Conservation (phyloP, 2,797 vertebrate species). For the Spinus olivaceus region DNA sequence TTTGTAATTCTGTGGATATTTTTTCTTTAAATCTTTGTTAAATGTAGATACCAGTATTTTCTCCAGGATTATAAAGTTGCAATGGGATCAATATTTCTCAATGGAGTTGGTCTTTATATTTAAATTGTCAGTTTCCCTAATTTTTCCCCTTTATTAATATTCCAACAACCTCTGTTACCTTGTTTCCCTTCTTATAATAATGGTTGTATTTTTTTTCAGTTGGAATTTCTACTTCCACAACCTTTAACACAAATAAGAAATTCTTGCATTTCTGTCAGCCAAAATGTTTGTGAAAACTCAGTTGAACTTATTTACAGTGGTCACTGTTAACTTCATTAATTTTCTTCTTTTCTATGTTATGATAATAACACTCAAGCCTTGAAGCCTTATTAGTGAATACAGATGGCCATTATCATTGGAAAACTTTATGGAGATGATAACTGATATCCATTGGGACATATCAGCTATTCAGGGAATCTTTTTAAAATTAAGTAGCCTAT, state of each 20-base stretch:
- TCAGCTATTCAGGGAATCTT: background rate
- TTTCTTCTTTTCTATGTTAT: background rate
- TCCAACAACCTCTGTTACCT: background rate
- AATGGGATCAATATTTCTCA: background rate
- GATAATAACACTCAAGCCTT: background rate
- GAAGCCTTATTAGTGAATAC: background rate
- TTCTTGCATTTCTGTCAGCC: background rate
- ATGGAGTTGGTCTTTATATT: background rate
- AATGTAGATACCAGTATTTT: background rate
- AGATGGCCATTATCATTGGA: accelerated
- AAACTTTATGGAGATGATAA: background rate
- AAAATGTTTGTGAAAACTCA: background rate
- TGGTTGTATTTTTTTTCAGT: background rate
- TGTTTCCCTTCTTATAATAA: background rate
- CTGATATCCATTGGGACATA: background rate
- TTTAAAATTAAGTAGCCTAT: background rate
- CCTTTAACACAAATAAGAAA: background rate
- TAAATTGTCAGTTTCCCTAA: background rate
- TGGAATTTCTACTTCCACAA: background rate
- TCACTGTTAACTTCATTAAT: background rate
- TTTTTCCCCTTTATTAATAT: background rate
- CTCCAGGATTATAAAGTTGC: background rate
- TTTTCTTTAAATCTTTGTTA: background rate
- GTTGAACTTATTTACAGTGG: background rate
- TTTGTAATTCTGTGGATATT: background rate